Conservation (phyloP, 2,113 vertebrate genomes). For the Eubucco bourcierii region DNA sequence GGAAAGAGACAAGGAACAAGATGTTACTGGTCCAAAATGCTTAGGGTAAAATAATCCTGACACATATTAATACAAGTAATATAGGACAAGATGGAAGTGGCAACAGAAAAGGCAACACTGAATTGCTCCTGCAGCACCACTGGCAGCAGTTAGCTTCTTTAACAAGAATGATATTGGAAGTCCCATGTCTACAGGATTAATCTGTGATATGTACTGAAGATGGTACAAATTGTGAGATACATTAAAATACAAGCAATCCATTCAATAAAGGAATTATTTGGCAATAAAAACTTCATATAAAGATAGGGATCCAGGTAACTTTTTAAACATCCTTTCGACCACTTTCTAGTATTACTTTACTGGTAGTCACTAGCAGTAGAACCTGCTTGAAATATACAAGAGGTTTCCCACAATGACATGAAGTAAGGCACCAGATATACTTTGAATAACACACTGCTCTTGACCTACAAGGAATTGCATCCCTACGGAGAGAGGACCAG, state of each 20-base stretch:
- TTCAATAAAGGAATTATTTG: background rate
- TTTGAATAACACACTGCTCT: background rate
- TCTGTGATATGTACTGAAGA: background rate
- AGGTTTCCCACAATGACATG: background rate
- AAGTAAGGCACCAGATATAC: background rate
- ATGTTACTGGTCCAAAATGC: background rate
- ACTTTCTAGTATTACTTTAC: background rate
- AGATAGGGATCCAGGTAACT: background rate
- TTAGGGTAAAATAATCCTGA: background rate
- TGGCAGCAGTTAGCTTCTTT: background rate
- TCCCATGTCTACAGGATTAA: background rate
- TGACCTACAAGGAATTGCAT: background rate
- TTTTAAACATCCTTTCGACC: background rate
- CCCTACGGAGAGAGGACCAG: background rate
- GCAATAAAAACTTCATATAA: background rate
- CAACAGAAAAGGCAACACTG: background rate
- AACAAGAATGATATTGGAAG: background rate
- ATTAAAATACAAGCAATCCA: background rate
- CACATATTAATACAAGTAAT: background rate
- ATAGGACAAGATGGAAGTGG: background rate
- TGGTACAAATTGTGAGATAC: background rate
- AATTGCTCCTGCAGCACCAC: background rate
- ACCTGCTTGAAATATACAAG: background rate
- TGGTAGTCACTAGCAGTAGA: background rate
- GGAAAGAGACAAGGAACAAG: background rate